Evolutionary conservation across 2,888 invertebrate genomes (phyloP).

Genomic region (Leptinotarsa tumamoca): DNA sequence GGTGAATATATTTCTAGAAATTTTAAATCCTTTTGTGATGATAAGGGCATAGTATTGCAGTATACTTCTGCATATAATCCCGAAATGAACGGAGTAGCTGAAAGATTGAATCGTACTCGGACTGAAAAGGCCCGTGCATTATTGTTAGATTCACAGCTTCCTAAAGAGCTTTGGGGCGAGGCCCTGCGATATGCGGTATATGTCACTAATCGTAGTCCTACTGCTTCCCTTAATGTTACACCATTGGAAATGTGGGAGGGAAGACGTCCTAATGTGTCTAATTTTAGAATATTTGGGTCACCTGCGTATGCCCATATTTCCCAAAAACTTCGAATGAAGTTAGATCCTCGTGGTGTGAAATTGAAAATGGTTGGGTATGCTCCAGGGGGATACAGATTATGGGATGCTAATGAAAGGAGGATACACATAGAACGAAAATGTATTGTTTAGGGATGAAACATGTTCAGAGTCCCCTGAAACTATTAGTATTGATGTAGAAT

Average conservation of each 20-base stretch:
- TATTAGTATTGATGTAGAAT: not conserved
- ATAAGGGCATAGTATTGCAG: conserved; percentile 4
- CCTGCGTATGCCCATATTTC: no score
- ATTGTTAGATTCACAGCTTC: conserved; percentile 27
- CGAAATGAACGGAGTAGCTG: conserved; percentile 27
- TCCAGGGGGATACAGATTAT: conserved; percentile 35
- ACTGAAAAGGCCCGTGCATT: conserved; percentile 24
- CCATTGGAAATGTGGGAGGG: conserved; percentile 28
- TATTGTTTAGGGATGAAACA: conserved; percentile 1
- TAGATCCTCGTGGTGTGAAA: conserved; percentile 5
- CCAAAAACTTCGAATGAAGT: no score
- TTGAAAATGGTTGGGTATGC: conserved; percentile 36
- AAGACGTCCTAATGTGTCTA: no score
- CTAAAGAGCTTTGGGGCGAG: conserved; percentile 32
- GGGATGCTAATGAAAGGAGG: conserved; percentile 34
- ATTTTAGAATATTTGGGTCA: no score
- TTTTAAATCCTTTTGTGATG: conserved; percentile 14
- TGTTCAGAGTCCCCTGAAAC: not conserved
- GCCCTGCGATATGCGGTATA: conserved; percentile 19
- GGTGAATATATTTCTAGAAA: conserved; percentile 24
- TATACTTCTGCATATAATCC: conserved; percentile 27
- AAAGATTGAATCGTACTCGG: conserved; percentile 27
- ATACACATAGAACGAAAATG: not conserved
- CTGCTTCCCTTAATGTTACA: conserved; percentile 13
- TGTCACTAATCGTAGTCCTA: conserved; percentile 27